These are phyloP conservation scores for Serranochromis macrocephalus DNA, from an alignment of 2,113 vertebrate genomes.

Conservation along the genomic window DNA sequence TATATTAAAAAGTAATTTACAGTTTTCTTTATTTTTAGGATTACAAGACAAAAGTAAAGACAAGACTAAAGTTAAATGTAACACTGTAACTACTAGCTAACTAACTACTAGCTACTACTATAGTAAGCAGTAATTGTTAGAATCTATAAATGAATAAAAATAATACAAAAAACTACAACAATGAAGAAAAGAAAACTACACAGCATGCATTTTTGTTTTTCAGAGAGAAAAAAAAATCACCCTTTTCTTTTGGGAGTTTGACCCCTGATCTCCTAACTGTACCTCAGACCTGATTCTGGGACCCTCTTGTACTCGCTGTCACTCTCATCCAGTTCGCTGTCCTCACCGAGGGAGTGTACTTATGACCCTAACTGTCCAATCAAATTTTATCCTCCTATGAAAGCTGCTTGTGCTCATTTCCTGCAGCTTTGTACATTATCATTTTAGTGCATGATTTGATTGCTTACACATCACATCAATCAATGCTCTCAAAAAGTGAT, in stretches of 20 bases:
- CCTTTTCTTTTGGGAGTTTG: background rate
- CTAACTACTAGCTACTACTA: background rate
- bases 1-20: background rate
- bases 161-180: background rate
- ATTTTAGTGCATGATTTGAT: background rate
- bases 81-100: background rate
- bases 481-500: background rate
- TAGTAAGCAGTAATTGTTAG: background rate
- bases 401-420: background rate
- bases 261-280: background rate
- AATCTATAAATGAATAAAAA: background rate
- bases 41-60: background rate
- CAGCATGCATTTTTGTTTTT: background rate
- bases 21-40: background rate
- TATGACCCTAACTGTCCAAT: background rate
- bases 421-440: background rate
- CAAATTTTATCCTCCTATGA: background rate
- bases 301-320: background rate
- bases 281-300: background rate
- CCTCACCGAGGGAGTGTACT: background rate
- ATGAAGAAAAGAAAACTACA: background rate
- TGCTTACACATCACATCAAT: background rate
- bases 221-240: background rate
- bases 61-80: background rate
- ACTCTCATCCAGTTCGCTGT: background rate